phyloP scores from a whole-genome alignment of 2,797 vertebrate species.

The Fistularia tabacaria region DNA sequence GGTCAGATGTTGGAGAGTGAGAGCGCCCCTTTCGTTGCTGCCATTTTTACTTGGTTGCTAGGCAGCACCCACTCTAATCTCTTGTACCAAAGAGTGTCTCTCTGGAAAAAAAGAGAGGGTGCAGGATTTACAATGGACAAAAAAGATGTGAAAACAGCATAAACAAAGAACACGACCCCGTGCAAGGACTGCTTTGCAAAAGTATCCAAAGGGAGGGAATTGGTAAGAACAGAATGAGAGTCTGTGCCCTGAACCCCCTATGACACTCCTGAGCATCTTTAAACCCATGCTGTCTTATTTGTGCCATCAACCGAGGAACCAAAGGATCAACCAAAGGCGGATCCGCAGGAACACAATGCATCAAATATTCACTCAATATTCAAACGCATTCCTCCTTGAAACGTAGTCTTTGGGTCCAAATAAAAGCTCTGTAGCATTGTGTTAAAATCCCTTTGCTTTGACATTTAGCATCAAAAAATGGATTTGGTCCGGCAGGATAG shows the following conservation, averaged over 20 bases:
- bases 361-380: conserved; percentile 6
- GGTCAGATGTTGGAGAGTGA: conserved; percentile 77
- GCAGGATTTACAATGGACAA: conserved; percentile 68
- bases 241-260: conserved; percentile 46
- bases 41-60: conserved; percentile 83
- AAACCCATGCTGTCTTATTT: conserved; percentile 48
- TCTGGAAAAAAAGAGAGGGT: conserved; percentile 67
- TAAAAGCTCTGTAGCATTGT: background rate
- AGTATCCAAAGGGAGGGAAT: conserved; percentile 53
- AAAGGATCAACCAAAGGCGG: conserved; percentile 25
- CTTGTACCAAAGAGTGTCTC: conserved; percentile 76
- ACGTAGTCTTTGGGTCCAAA: background rate
- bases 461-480: background rate
- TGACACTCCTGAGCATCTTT: conserved; percentile 52
- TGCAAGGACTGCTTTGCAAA: conserved; percentile 65
- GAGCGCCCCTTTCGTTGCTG: conserved; percentile 73
- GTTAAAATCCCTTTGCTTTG: background rate
- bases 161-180: conserved; percentile 69
- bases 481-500: conserved; percentile 9
- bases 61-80: conserved; percentile 79
- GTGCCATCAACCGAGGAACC: conserved; percentile 29
- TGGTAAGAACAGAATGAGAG: conserved; percentile 58
- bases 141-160: conserved; percentile 64
- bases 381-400: conserved; percentile 3
- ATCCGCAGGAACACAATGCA: conserved; percentile 6